Evolutionary conservation across 2,797 vertebrate genomes (phyloP).

Genomic region (Cephalopachus bancanus): DNA sequence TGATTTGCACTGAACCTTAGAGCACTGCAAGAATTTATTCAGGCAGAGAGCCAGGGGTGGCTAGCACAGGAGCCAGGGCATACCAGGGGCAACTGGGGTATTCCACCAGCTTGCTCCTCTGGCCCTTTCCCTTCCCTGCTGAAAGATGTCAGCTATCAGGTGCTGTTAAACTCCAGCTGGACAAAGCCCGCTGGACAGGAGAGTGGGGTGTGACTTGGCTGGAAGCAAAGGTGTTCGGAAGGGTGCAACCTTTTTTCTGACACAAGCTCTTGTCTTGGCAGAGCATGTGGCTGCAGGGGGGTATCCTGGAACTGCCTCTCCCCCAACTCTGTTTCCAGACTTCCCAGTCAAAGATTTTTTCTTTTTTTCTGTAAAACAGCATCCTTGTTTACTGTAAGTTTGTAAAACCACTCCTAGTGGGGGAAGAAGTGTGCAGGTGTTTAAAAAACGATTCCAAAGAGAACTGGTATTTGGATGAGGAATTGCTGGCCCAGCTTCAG

Average conservation of each 20-base stretch:
- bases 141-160: constrained; percentile 69
- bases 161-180: constrained; percentile 57
- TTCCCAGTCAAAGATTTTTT: constrained; percentile 30
- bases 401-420: not conserved
- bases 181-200: constrained; percentile 34
- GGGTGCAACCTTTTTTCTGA: constrained; percentile 5
- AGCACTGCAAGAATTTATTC: constrained; percentile 51
- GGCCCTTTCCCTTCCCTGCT: constrained; percentile 7
- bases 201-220: not conserved
- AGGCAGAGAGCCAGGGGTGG: constrained; percentile 55
- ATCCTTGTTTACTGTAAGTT: constrained; percentile 40
- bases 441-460: constrained; percentile 9
- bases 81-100: not conserved
- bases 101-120: not conserved
- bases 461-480: not conserved
- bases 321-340: not conserved
- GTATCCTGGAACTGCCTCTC: not conserved
- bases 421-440: not conserved
- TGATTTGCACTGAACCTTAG: not conserved
- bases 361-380: constrained; percentile 19
- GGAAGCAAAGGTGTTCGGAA: constrained; percentile 63
- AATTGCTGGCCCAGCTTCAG: not conserved
- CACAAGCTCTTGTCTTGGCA: constrained; percentile 23
- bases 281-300: not conserved
- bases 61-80: not conserved